Evolutionary conservation across 2,888 invertebrate species (phyloP), one percentile per base, ranked within the genome.

Genomic region (Prosapia bicincta): DNA sequence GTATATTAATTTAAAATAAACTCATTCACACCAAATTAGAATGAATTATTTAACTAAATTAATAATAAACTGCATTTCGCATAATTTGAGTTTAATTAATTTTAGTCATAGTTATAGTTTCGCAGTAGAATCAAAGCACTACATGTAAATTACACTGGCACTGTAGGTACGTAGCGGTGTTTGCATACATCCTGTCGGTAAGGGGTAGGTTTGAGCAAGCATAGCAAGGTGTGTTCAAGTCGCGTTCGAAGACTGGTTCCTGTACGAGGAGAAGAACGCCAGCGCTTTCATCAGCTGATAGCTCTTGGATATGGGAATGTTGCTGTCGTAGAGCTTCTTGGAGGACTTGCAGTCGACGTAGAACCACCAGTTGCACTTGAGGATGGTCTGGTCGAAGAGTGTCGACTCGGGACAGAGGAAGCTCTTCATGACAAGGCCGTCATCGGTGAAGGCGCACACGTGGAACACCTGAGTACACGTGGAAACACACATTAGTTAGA

Each of bases 361-460:
- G 87, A 96, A 95, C 94, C 95, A 96, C 95, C 95, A 96, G 84
- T 96, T 96, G 85, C 96, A 96, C 83, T 95, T 95, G 5, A 96
- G 88, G 79, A 96, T 93, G 25, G 94, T 94, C 85, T 96, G 96
- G 83, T 96, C 96, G 85, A 96, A 96, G 72, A 96, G 88, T 0
- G 96, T 96, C 30, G 94, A 95, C 84, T 96, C 95, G 0, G 96
- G 96, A 83, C 96, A 96, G 68, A 95, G 88, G 86, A 96, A 96
- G 69, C 95, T 95, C 85, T 96, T 96, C 91, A 95, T 94, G 71
- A 96, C 93, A 75, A 95, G 87, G 0, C 95, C 95, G 80, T 95
- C 94, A 81, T 96, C 95, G 2, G 95, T 95, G 72, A 96, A 86
- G 0, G 95, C 95, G 83, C 96, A 96, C 5, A 96, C 94, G 85